Evolutionary conservation across 2,888 invertebrate species (phyloP).

Genomic region (Clistopyga incitator): DNA sequence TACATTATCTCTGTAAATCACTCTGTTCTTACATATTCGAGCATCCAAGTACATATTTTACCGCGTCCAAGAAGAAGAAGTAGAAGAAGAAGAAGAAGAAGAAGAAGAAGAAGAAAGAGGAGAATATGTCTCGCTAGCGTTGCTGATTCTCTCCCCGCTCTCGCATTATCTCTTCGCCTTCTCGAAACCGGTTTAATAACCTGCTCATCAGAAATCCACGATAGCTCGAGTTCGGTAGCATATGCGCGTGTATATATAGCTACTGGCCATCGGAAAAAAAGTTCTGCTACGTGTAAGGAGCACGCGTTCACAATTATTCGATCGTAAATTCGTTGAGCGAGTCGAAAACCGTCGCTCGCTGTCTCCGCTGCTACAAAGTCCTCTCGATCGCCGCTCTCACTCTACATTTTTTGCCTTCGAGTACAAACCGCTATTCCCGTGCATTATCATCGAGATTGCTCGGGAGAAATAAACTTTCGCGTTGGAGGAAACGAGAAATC

Average conservation of each 20-base stretch:
- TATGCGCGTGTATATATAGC: constrained; percentile 14
- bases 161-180: constrained; percentile 39
- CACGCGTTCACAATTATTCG: constrained; percentile 73
- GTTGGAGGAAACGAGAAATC: neutral
- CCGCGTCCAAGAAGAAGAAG: constrained; percentile 24
- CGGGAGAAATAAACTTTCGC: neutral
- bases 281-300: constrained; percentile 47
- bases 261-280: constrained; percentile 33
- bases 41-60: constrained; percentile 30
- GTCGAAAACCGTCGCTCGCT: constrained; percentile 33
- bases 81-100: too few relatives aligned
- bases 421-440: neutral
- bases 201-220: constrained; percentile 62
- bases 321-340: constrained; percentile 73
- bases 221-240: constrained; percentile 59
- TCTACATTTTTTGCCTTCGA: neutral
- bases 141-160: constrained; percentile 53
- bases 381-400: neutral
- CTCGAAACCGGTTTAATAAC: constrained; percentile 62
- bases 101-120: too few relatives aligned
- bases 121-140: constrained; percentile 53
- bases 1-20: neutral
- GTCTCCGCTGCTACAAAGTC: neutral
- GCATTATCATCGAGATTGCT: neutral
- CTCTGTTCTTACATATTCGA: neutral